Conservation (phyloP, 2,888 invertebrate genomes). For the Limnephilus marmoratus region DNA sequence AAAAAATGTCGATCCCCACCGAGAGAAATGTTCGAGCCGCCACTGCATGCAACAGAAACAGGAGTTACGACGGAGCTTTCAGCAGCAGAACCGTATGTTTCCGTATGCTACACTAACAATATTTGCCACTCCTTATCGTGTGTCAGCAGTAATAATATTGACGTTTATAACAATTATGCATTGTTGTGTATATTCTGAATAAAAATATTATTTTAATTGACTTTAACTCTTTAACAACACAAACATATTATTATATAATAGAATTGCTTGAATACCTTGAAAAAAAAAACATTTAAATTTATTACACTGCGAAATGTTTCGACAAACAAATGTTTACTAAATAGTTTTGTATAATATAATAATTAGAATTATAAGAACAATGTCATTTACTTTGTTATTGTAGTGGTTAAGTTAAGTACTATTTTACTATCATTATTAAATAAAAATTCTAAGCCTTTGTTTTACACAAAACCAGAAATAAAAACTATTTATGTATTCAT, state of each 20-base stretch:
- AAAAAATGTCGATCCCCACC: no score
- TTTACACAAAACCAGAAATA: background rate
- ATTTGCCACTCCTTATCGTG: background rate
- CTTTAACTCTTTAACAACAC: background rate
- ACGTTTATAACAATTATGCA: background rate
- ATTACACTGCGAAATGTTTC: background rate
- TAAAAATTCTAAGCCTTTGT: background rate
- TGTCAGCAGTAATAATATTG: background rate
- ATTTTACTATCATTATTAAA: background rate
- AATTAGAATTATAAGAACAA: background rate
- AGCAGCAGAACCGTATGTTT: background rate
- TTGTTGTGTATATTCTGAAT: background rate
- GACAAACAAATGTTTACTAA: background rate
- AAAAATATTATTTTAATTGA: background rate
- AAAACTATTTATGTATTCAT: background rate
- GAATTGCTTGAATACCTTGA: background rate
- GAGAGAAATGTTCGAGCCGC: no score
- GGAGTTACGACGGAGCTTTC: background rate
- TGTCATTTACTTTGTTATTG: background rate
- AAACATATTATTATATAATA: background rate
- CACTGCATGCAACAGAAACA: background rate
- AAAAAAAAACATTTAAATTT: background rate
- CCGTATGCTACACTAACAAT: background rate
- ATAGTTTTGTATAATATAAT: background rate
- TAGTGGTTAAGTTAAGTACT: background rate